Conservation (phyloP, 2,888 invertebrate genomes). For the Pachymerium ferrugineum region DNA sequence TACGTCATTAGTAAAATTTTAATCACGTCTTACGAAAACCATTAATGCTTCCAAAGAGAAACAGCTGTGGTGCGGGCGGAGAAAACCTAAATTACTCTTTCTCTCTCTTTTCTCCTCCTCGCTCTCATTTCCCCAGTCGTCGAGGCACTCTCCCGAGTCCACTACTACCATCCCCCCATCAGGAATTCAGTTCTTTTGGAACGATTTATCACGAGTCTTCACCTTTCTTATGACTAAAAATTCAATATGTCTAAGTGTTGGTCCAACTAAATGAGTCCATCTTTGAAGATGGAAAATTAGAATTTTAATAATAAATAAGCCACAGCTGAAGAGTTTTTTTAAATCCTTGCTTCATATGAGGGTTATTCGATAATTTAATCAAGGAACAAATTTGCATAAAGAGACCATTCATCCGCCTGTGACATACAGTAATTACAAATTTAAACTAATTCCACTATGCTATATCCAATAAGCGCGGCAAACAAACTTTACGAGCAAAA, state of each 20-base stretch:
- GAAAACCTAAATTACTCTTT: conserved; percentile 33
- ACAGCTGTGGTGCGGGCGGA: conserved; percentile 29
- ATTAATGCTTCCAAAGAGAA: conserved; percentile 30
- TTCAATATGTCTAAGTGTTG: background rate
- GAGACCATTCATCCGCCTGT: conserved; percentile 31
- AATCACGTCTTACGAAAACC: conserved; percentile 34
- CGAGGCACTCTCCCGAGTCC: conserved; percentile 9
- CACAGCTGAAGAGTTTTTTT: background rate
- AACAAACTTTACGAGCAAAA: conserved; percentile 27
- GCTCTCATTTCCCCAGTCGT: conserved; percentile 23
- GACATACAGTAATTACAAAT: conserved; percentile 34
- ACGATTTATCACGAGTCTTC: conserved; percentile 5
- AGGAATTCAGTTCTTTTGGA: background rate
- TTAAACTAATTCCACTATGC: conserved; percentile 31
- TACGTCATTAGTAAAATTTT: conserved; percentile 34
- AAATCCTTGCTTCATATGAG: background rate
- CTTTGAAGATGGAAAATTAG: background rate
- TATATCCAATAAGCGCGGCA: conserved; percentile 16
- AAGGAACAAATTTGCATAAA: conserved; percentile 33
- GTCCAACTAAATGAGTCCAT: conserved; percentile 9
- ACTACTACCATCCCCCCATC: conserved; percentile 14
- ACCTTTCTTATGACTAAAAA: background rate
- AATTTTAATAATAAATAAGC: conserved; percentile 18
- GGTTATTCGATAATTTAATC: conserved; percentile 34
- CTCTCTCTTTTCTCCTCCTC: conserved; percentile 17